Conservation (phyloP, 2,888 invertebrate genomes). For the Macroteleia sp. region DNA sequence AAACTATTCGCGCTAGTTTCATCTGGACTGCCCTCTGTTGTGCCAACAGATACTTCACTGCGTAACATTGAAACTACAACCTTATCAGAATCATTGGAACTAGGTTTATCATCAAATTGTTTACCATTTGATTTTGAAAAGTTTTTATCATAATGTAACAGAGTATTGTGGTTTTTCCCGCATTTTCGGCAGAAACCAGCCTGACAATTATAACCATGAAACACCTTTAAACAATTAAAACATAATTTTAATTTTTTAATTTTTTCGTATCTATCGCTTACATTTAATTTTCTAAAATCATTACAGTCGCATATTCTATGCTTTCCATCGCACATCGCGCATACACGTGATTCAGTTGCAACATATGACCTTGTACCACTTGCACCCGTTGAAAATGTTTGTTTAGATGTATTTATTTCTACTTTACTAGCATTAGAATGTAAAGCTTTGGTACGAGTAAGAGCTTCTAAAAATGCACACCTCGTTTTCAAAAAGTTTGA, state of each 20-base stretch:
- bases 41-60: background rate
- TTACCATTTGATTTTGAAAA: background rate
- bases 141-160: background rate
- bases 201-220: slow-evolving; percentile 5
- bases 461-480: background rate
- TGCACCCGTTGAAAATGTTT: background rate
- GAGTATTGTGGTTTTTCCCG: background rate
- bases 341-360: background rate
- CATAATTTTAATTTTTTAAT: background rate
- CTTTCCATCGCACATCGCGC: background rate
- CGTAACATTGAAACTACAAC: background rate
- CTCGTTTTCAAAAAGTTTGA: background rate
- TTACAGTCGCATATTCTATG: background rate
- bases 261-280: background rate
- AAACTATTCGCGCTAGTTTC: background rate
- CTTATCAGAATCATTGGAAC: background rate
- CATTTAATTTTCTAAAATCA: background rate
- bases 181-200: background rate
- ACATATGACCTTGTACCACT: background rate
- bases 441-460: background rate
- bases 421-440: background rate
- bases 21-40: background rate
- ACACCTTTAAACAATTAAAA: slow-evolving; percentile 1
- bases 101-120: background rate
- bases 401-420: background rate